Evolutionary conservation across 2,113 vertebrate species (phyloP), one percentile per base, ranked within the genome.

Genomic region (Herpailurus yagouaroundi): DNA sequence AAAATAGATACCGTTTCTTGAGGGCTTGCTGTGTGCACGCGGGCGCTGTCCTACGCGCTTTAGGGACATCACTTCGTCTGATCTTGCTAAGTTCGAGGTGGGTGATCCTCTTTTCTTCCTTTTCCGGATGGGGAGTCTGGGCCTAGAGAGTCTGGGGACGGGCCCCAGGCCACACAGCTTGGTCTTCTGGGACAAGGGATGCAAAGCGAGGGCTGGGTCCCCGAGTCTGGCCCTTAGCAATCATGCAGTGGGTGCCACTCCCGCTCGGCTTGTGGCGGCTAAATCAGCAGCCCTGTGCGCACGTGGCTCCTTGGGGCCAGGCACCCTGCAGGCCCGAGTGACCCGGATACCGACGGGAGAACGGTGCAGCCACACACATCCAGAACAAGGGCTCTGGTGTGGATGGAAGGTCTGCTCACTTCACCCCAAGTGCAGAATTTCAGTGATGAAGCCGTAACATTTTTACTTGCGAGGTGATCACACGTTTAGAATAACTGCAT

Each of bases 361-460:
- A 15, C 0, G 4, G 80, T 5, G 12, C 1, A 7, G 82, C 55
- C 41, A 4, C 1, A 14, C 8, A 21, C 29, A 15, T 4, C 16
- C 36, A 48, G 86, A 6, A 57, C 50, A 36, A 6, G 63, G 45
- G 50, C 41, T 31, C 18, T 5, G 10, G 8, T 4, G 4, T 6
- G 33, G 57, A 1, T 1, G 33, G 15, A 8, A 4, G 0, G 4
- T 6, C 52, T 13, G 36, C 27, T 41, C 29, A 2, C 14, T 41
- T 69, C 25, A 6, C 38, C 57, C 7, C 79, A 38, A 18, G 7
- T 7, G 55, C 27, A 14, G 76, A 36, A 84, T 73, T 38, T n/a
- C 60, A 48, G 14, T 14, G 0, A 15, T 0, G 1, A 55, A 57
- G 89, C 36, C 23, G 1, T 16, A 0, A 5, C 11, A 4, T 2